Base-by-base conservation (phyloP, 2,888 invertebrate species). In the Chouioia cunea region DNA sequence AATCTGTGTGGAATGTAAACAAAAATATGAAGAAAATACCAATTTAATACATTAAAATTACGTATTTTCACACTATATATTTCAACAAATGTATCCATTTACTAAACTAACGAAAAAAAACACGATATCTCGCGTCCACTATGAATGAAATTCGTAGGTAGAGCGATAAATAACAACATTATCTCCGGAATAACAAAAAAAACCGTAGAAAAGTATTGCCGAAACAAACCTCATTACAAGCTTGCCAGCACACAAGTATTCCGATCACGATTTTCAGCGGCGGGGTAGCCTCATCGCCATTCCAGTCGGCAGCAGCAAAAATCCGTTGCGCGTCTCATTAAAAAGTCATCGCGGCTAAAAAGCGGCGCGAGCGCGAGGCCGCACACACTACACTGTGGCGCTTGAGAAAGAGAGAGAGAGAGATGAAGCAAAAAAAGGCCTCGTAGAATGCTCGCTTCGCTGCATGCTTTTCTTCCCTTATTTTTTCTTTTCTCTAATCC, bases 251-350 rank as follows among this genome's bases (percentile, higher is more conserved):
- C 10, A 36, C 36, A 36, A 75, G 76, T 81, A 81, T 79, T 82
- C 81, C 80, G 36, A 36, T 36, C 36, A 36, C 36, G 36, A 36
- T 36, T 82, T 79, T 80, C 79, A 76, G 74, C 67, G 79, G 77
- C 75, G 80, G 81, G 82, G 82, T 82, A 82, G 81, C 79, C 81
- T 78, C 78, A 75, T 76, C 80, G 81, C 80, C 81, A 75, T 16
- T 53, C 75, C 78, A 77, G 77, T 79, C 79, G 79, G 81, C 77
- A 76, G 79, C 54, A 69, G 77, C 79, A 77, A 81, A 78, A 81
- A 79, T 77, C 52, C 36, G 36, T 62, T 18, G 15, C 36, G 43
- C 36, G 36, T 36, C 36, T 36, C 36, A 36, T 36, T 36, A 36
- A 36, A 36, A 36, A 36, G 36, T 3, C 36, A 36, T 36, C 36